Evolutionary conservation across 2,113 vertebrate genomes (phyloP).

Genomic region (Thunnus thynnus): DNA sequence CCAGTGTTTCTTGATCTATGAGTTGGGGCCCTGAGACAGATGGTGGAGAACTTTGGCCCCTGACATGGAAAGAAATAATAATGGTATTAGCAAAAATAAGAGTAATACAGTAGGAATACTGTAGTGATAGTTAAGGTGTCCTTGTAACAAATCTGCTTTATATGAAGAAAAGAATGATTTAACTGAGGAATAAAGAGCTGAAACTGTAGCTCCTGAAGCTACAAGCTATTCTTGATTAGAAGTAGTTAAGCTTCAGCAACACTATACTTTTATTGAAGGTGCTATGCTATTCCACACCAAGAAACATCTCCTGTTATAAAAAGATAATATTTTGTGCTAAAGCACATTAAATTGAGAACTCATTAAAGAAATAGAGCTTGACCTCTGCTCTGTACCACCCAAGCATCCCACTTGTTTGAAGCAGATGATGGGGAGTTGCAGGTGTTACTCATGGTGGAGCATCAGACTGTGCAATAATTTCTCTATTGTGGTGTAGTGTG

Average conservation of each 20-base stretch:
- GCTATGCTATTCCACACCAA: no score
- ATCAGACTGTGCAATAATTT: no score
- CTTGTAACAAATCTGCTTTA: neutral
- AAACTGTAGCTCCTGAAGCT: neutral
- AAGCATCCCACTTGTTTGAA: no score
- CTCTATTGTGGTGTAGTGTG: neutral
- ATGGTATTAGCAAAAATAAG: neutral
- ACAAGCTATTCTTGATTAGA: neutral
- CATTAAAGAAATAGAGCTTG: no score
- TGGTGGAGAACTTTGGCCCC: neutral
- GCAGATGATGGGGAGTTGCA: no score
- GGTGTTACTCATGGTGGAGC: no score
- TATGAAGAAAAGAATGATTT: conserved; percentile 1
- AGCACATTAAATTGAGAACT: no score
- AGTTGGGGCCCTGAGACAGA: conserved; percentile 8
- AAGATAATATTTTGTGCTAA: no score
- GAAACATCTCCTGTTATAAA: no score
- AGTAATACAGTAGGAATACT: conserved; percentile 24
- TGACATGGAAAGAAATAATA: conserved; percentile 27
- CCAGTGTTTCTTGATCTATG: conserved; percentile 27
- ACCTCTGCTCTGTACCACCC: no score
- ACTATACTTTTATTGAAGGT: neutral
- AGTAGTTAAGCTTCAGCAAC: neutral
- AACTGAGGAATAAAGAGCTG: neutral
- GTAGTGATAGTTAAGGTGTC: neutral